Evolutionary conservation across 2,797 vertebrate species (phyloP), one percentile per base, ranked within the genome.

Genomic region (Chlorospingus semifuscus): DNA sequence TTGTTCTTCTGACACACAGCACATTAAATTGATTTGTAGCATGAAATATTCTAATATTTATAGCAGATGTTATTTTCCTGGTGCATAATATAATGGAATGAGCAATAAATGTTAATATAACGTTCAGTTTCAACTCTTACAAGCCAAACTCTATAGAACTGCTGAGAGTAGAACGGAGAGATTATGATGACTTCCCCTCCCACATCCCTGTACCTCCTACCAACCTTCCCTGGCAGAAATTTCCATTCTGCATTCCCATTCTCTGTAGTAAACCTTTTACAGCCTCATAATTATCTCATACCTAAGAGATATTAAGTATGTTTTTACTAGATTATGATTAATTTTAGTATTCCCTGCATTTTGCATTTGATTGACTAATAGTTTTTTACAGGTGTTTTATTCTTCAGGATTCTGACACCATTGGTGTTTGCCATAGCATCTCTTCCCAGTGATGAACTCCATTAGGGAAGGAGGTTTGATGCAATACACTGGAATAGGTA

Each of bases 21-120:
- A 79, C 87, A 95, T 94, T 15, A 90, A 97, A 95, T 94, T 74
- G 57, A 92, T 95, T 92, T 95, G 71, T 57, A 72, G 57, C 57
- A 50, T 93, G 72, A 95, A 94, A 89, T 87, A 95, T 18, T 87
- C 59, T 53, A 74, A 66, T 80, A 94, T 90, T 85, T 92, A 84
- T 75, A 87, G 36, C 47, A 53, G 46, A 19, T 83, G 55, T 56
- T 91, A 57, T 83, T 92, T 89, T 93, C 76, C 72, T 77, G 47
- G 29, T 77, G 27, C 3, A 3, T 89, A 84, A 91, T 78, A 84
- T 66, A 93, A 90, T 14, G 10, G 39, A 85, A 94, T 82, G 47
- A 94, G 81, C 44, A 93, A 60, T 93, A 94, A 89, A 86, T 92
- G 84, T 76, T 93, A 86, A 78, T 89, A 83, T 80, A 39, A 95